Evolutionary conservation across 2,888 invertebrate species (phyloP).

Genomic region (Synergus japonicus): DNA sequence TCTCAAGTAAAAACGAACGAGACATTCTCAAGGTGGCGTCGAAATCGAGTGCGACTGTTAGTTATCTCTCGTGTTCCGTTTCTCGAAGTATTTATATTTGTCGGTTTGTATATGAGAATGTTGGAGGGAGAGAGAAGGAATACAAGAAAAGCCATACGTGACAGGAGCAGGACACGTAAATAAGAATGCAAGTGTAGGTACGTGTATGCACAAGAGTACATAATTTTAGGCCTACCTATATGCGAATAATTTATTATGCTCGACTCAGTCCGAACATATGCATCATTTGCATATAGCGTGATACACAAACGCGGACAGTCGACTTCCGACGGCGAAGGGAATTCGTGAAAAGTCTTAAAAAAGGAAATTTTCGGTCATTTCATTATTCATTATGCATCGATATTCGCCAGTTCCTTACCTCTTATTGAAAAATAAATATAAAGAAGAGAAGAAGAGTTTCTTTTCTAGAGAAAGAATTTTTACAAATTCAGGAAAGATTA

Average conservation of each 20-base stretch:
- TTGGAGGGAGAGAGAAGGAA: slow-evolving; percentile 2
- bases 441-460: too few species aligned
- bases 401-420: background rate
- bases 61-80: slow-evolving; percentile 25
- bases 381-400: background rate
- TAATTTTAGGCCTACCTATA: slow-evolving; percentile 70
- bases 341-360: slow-evolving; percentile 49
- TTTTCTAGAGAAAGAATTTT: background rate
- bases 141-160: slow-evolving; percentile 18
- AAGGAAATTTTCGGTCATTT: slow-evolving; percentile 43
- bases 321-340: slow-evolving; percentile 49
- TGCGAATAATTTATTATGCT: slow-evolving; percentile 68
- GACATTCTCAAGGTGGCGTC: slow-evolving; percentile 32
- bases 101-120: slow-evolving; percentile 15
- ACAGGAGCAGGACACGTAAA: slow-evolving; percentile 40
- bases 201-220: slow-evolving; percentile 45
- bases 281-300: slow-evolving; percentile 53
- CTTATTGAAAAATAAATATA: background rate
- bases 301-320: slow-evolving; percentile 39
- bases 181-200: slow-evolving; percentile 29
- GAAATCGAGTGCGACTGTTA: slow-evolving; percentile 27
- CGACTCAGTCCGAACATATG: slow-evolving; percentile 46
- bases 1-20: slow-evolving; percentile 20
- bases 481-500: background rate
- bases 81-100: slow-evolving; percentile 37